Evolutionary conservation across 2,797 vertebrate species (phyloP).

Genomic region (Sphenodon punctatus): DNA sequence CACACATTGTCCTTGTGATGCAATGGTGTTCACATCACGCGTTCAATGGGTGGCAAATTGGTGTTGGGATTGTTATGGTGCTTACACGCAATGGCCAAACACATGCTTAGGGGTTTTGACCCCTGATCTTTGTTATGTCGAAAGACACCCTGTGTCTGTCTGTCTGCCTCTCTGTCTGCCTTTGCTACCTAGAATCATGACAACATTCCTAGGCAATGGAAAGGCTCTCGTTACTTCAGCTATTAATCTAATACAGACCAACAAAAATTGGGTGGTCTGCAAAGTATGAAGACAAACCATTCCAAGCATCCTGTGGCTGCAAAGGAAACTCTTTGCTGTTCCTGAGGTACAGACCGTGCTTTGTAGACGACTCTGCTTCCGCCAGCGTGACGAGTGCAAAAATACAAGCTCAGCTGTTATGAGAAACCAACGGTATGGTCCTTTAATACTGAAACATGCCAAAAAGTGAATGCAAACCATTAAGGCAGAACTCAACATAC

Average conservation of each 20-base stretch:
- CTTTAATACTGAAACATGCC: no score
- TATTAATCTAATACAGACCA: conserved; percentile 32
- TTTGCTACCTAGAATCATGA: conserved; percentile 6
- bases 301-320: background rate
- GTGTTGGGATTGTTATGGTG: no score
- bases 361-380: background rate
- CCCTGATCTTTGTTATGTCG: no score
- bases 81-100: no score
- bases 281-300: background rate
- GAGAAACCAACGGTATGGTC: no score
- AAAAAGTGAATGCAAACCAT: background rate
- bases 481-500: background rate
- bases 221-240: conserved; percentile 16
- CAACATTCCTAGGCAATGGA: background rate
- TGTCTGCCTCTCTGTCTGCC: background rate
- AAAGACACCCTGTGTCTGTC: no score
- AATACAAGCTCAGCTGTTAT: background rate
- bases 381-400: background rate
- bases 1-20: no score
- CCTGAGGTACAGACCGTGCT: no score
- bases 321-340: background rate
- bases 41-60: background rate
- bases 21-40: background rate
- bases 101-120: no score
- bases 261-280: background rate